Conservation (phyloP, 2,888 invertebrate genomes). For the Meteorus cinctellus region DNA sequence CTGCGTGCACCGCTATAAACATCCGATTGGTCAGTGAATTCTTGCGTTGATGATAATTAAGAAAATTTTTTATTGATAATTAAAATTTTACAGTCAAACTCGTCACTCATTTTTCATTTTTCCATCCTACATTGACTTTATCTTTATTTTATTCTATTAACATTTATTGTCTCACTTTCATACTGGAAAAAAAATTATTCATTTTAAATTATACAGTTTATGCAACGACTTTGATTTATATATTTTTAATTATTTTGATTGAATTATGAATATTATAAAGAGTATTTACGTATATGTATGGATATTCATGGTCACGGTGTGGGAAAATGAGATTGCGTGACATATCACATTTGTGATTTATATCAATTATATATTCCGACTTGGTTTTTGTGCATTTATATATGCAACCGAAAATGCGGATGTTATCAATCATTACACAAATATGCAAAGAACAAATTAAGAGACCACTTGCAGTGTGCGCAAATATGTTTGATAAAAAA, state of each 20-base stretch:
- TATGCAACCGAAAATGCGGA: conserved; percentile 26
- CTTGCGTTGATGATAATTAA: conserved; percentile 23
- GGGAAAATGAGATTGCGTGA: conserved; percentile 20
- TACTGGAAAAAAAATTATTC: neutral
- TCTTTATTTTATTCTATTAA: neutral
- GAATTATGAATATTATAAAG: neutral
- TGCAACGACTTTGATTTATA: neutral
- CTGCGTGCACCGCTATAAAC: conserved; percentile 9
- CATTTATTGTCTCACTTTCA: neutral
- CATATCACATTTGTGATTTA: conserved; percentile 48
- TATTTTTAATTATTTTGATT: conserved; percentile 7
- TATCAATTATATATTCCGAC: conserved; percentile 37
- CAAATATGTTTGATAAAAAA: neutral
- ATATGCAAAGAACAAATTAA: conserved; percentile 57
- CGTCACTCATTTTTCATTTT: neutral
- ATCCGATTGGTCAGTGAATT: conserved; percentile 21
- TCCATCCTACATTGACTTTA: neutral
- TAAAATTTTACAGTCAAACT: neutral
- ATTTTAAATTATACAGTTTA: neutral
- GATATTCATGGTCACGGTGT: neutral
- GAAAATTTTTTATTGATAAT: conserved; percentile 32
- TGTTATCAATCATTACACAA: conserved; percentile 50
- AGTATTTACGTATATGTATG: neutral
- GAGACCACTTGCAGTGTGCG: conserved; percentile 22
- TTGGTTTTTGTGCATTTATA: conserved; percentile 48